Evolutionary conservation across 2,888 invertebrate species (phyloP), one percentile per base, ranked within the genome.

Genomic region (Keiferia lycopersicella): DNA sequence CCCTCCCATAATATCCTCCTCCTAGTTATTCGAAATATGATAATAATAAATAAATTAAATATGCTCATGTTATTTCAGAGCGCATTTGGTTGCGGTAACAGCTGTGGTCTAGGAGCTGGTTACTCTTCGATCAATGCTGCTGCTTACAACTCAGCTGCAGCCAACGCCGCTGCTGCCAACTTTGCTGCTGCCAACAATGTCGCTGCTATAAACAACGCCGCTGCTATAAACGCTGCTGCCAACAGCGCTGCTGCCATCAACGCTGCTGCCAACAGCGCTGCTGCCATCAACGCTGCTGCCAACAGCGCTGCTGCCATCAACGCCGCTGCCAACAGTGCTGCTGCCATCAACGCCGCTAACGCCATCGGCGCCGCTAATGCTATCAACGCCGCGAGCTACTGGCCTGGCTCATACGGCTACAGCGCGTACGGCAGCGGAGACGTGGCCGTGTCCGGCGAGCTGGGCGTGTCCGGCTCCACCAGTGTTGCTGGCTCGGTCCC

Each of bases 401-500:
- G 65, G 22, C 12, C 16, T 14, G 16, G 50, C 22, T 22, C 22
- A 53, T 20, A 16, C 11, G 20, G 51, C 51, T 53, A 53, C 51
- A 53, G 22, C 26, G 22, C 51, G 12, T 22, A 22, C 20, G 51
- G 76, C 22, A 64, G 67, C 58, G 79, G 78, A 6, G 71, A 76
- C 57, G 67, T 74, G 38, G 71, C 68, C 1, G 72, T 76, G n/a
- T 69, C 65, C 22, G 80, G 78, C 45, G 71, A 77, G 62, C 53
- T 80, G 64, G 70, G 69, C 18, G 74, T 75, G 10, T 67, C 66
- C 12, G 81, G 80, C 30, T 65, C 67, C 61, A 76, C 79, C 20
- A 59, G 66, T 14, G 71, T 81, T 39, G 68, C 69, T 39, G 80
- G 80, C 34, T 71, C 72, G 45, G 75, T 80, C 10, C 80, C 79